Conservation (phyloP, 2,888 invertebrate species). For the Helobdella robusta region DNA sequence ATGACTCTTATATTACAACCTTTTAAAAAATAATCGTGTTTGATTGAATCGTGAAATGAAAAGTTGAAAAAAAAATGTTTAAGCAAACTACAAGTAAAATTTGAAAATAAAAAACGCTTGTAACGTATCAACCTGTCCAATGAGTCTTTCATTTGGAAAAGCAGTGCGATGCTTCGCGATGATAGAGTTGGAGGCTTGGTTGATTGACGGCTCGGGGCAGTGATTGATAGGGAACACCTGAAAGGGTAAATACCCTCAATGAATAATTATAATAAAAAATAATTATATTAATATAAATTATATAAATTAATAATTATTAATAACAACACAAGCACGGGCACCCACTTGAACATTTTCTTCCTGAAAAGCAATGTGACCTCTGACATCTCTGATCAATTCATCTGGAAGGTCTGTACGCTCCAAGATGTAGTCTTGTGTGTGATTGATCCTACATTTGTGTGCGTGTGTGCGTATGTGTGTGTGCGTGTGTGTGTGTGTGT, state of each 20-base stretch:
- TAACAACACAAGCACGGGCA: neutral
- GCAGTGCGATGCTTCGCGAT: conserved; percentile 25
- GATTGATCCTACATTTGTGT: conserved; percentile 53
- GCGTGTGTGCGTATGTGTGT: too few species aligned
- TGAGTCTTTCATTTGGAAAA: conserved; percentile 22
- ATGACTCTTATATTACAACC: too few species aligned
- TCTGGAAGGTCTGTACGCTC: conserved; percentile 50
- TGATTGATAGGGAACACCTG: conserved; percentile 31
- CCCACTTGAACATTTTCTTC: conserved; percentile 46
- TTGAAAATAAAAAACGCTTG: too few species aligned
- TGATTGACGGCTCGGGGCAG: conserved; percentile 28
- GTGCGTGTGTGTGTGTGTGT: too few species aligned
- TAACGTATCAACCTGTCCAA: neutral
- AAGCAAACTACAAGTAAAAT: too few species aligned
- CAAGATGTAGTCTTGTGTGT: conserved; percentile 52
- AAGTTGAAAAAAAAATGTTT: too few species aligned
- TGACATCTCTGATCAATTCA: conserved; percentile 49
- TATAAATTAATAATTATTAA: neutral
- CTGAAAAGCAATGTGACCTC: conserved; percentile 53
- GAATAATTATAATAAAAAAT: neutral
- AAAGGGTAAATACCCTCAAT: neutral
- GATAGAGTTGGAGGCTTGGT: conserved; percentile 29
- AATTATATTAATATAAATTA: neutral
- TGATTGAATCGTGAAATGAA: too few species aligned
- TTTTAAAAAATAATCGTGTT: too few species aligned